A percentile compares a stretch with the other conserved stretches of the same genome.
Conservation (phyloP, 2,113 vertebrate genomes). For the Cettia cetti region DNA sequence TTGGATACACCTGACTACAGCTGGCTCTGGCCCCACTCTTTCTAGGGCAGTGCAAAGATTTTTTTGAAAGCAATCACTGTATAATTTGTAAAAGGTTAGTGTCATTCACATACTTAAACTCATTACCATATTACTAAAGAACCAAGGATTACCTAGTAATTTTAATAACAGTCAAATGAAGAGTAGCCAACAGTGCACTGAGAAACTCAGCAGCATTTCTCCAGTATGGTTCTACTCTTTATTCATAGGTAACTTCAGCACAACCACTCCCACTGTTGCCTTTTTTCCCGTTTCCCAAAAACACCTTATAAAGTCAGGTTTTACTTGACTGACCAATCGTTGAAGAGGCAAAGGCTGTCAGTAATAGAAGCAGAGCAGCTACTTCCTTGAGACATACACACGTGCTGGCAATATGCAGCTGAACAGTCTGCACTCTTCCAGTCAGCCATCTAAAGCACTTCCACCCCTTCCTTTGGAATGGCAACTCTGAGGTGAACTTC, state of each 20-base stretch:
- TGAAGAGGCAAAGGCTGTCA: neutral
- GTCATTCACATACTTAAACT: neutral
- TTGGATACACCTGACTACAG: neutral
- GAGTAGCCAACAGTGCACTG: neutral
- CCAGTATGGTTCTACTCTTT: neutral
- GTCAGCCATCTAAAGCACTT: neutral
- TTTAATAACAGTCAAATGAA: neutral
- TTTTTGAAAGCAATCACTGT: neutral
- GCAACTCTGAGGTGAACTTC: neutral
- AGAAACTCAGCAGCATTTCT: neutral
- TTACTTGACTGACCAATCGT: neutral
- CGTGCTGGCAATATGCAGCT: neutral
- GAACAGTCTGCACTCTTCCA: neutral
- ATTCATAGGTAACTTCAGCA: neutral
- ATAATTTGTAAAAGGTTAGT: neutral
- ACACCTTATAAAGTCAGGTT: neutral
- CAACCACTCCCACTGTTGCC: neutral
- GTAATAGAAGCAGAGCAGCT: neutral
- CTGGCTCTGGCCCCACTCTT: neutral
- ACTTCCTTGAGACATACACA: rapidly evolving
- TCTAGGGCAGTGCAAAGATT: neutral
- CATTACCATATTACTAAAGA: neutral
- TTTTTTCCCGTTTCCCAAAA: neutral
- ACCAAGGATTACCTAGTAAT: neutral
- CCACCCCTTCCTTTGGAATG: neutral